Evolutionary conservation across 2,113 vertebrate genomes (phyloP).

Genomic region (Myanophis thanlyinensis): DNA sequence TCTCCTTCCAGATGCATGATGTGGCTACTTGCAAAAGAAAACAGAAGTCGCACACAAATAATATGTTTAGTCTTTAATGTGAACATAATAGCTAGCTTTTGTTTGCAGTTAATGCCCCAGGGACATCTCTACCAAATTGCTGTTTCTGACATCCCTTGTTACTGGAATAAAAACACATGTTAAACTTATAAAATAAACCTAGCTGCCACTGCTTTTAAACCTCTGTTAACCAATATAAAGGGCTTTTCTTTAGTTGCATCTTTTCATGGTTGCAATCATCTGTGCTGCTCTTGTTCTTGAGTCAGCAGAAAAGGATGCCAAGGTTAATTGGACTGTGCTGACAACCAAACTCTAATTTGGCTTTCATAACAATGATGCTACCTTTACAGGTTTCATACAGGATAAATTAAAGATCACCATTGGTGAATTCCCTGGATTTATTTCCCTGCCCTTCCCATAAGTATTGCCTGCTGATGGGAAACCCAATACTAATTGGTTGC

Average conservation of each 20-base stretch:
- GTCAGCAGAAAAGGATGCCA: neutral
- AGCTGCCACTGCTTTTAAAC: neutral
- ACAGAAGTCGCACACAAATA: neutral
- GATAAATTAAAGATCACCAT: neutral
- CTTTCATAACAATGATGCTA: neutral
- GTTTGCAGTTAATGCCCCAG: constrained; percentile 33
- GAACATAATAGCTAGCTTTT: constrained; percentile 15
- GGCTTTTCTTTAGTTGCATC: too few species aligned
- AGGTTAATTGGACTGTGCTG: neutral
- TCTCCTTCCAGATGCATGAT: neutral
- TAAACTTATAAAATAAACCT: neutral
- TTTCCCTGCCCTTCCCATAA: neutral
- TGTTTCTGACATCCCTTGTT: neutral
- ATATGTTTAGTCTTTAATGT: neutral
- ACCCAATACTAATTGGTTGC: neutral
- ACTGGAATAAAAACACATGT: neutral
- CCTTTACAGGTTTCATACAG: neutral
- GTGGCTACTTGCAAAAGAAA: neutral
- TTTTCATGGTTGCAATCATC: neutral
- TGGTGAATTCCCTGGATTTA: neutral
- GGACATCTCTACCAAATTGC: constrained; percentile 18
- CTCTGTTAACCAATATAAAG: neutral
- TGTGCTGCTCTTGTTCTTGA: neutral
- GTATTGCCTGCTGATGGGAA: neutral
- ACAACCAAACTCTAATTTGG: neutral